Base-by-base conservation (phyloP, 2,888 invertebrate genomes). In the Parnassius glacialis region DNA sequence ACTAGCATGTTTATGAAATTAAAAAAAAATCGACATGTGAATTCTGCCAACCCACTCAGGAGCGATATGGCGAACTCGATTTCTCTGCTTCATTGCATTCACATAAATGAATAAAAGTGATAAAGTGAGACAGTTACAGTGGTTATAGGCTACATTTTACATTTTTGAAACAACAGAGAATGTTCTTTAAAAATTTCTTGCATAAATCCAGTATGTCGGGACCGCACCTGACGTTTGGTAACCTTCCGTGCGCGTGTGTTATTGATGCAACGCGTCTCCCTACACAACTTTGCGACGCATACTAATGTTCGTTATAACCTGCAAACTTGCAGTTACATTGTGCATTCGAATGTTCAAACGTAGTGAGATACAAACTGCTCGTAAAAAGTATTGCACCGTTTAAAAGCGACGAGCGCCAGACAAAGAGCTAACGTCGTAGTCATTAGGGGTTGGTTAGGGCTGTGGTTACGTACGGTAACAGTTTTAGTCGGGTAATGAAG, bases 221-320 rank as follows among this genome's bases (percentile, higher is more conserved):
- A 7, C 34, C 34, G 20, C 3, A 0, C 13, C 5, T n/a, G 25
- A 44, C 41, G 13, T 60, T 43, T 54, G 54, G 56, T 52, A 9
- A 58, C 51, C 43, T 58, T 63, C 0, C 13, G 3, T 12, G 11
- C 44, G 34, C 72, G 68, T 64, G 57, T 67, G 65, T 78, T 76
- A 71, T 75, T 75, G 74, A 84, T 79, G 80, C 81, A 75, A 82
- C 80, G 83, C 74, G 81, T 70, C 76, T 81, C 78, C 72, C 77
- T 76, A 67, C 70, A 67, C 67, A 64, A 71, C 67, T 70, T 68
- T 70, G 73, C 71, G 72, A 71, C 71, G 73, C 73, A 75, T 74
- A 74, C 71, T 71, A 74, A 73, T 75, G 70, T 62, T 52, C 64
- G 64, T 60, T 58, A 66, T 62, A 50, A 53, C 62, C 57, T 41